These are phyloP conservation scores for Crocallis elinguaria DNA, from an alignment of 2,888 invertebrate species.

Conservation along the genomic window DNA sequence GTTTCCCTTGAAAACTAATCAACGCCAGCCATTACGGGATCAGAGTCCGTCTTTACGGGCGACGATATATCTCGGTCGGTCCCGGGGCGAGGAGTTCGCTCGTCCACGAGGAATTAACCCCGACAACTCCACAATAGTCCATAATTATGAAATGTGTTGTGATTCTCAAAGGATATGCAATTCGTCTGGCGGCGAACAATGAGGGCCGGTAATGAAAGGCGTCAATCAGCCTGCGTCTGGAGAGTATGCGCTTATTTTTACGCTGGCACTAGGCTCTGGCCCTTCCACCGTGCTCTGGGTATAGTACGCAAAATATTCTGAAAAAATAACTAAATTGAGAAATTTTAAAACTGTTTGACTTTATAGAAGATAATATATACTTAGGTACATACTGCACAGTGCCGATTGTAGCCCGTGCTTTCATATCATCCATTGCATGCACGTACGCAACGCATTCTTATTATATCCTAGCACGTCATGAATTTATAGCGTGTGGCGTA, in stretches of 20 bases:
- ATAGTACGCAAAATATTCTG: neutral
- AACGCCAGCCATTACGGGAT: conserved; percentile 68
- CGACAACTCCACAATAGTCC: conserved; percentile 82
- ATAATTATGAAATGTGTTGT: conserved; percentile 85
- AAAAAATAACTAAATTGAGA: neutral
- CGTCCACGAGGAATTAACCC: conserved; percentile 72
- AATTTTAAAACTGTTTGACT: neutral
- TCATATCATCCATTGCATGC: conserved; percentile 45
- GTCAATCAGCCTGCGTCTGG: conserved; percentile 81
- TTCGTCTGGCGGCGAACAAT: conserved; percentile 81
- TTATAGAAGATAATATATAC: too few relatives aligned
- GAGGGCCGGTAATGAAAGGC: conserved; percentile 80
- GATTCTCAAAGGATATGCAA: conserved; percentile 75
- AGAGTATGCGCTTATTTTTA: conserved; percentile 78
- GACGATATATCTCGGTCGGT: conserved; percentile 65
- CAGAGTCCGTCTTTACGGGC: conserved; percentile 61
- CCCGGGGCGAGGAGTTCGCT: conserved; percentile 63
- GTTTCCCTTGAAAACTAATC: conserved; percentile 79
- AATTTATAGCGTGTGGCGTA: conserved; percentile 76
- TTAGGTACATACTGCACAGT: too few relatives aligned
- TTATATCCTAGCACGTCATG: conserved; percentile 65
- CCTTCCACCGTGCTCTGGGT: neutral
- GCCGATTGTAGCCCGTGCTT: conserved; percentile 10
- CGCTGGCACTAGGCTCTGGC: conserved; percentile 36
- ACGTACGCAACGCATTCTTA: conserved; percentile 58